Evolutionary conservation across 2,113 vertebrate genomes (phyloP), one percentile per base, ranked within the genome.

Genomic region (Fregetta grallaria): DNA sequence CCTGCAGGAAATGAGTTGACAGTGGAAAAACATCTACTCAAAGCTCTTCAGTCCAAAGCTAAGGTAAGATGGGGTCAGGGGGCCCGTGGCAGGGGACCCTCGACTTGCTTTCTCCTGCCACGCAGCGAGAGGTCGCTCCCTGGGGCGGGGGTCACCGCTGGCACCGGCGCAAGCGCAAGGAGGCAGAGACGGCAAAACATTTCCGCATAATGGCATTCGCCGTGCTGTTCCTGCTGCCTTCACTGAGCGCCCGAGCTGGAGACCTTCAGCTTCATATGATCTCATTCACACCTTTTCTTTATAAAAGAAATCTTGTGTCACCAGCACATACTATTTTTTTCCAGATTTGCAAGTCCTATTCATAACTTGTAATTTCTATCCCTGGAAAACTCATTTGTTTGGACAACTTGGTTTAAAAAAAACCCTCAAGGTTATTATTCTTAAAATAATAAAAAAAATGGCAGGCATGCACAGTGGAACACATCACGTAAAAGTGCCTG

Each of bases 71-170:
- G 30, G 23, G 53, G 53, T 32, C 34, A 45, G 29, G 42, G 34
- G 50, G 40, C 30, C 74, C 62, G 36, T 4, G 34, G 36, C n/a
- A 65, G 34, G 25, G 87, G 52, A 44, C 15, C 27, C 32, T 55
- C 0, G 0, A 11, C 42, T 62, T 29, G 10, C 42, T 18, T 52
- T 36, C 52, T 40, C 38, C n/a, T 40, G 44, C 32, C 36, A 8
- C 4, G 1, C 29, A 10, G 25, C 2, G 4, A 36, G 42, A n/a
- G 13, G 38, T 10, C 0, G 2, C 8, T 42, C 45, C 34, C 58
- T 9, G 22, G 32, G n/a, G 45, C 6, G 2, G 20, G 44, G 49
- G 16, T 13, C 32, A 52, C 14, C 2, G 1, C 55, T 45, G 53
- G n/a, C 61, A 18, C 40, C 3, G 4, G 7, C 18, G 16, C 36